Percentiles rank a stretch among this genome's conserved stretches.
Evolutionary conservation across 1,140 invertebrate genomes (phyloP).

Genomic region (Colletes gigas): DNA sequence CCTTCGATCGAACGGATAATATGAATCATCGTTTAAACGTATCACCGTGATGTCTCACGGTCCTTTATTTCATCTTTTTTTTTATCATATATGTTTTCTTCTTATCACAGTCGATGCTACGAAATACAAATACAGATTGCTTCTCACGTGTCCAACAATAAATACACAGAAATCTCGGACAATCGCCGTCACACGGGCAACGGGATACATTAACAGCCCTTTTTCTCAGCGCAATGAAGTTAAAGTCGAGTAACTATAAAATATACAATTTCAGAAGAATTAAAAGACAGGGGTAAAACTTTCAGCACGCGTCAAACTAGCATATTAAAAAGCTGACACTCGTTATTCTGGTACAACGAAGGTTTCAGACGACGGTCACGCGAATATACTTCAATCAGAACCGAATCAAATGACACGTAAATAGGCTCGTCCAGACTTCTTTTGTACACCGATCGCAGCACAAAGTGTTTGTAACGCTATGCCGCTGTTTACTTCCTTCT

Average conservation of each 20-base stretch:
- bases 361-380: neutral
- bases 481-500: neutral
- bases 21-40: neutral
- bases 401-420: neutral
- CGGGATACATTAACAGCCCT: neutral
- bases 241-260: slow-evolving; percentile 2
- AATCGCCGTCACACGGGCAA: neutral
- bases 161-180: slow-evolving; percentile 16
- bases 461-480: neutral
- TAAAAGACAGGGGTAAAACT: neutral
- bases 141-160: slow-evolving; percentile 37
- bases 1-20: too few species aligned
- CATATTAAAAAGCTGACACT: slow-evolving; percentile 7
- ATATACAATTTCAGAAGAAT: slow-evolving; percentile 5
- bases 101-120: slow-evolving; percentile 63
- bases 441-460: neutral
- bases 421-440: neutral
- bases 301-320: slow-evolving; percentile 6
- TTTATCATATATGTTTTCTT: slow-evolving; percentile 6
- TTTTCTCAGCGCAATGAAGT: neutral
- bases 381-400: slow-evolving; percentile 15
- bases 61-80: slow-evolving; percentile 43
- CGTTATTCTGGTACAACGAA: neutral
- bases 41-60: slow-evolving; percentile 3
- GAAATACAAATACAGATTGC: slow-evolving; percentile 53